These are phyloP conservation scores for Cryptocheilus praepositus DNA, from an alignment of 2,888 invertebrate genomes.

Conservation along the genomic window DNA sequence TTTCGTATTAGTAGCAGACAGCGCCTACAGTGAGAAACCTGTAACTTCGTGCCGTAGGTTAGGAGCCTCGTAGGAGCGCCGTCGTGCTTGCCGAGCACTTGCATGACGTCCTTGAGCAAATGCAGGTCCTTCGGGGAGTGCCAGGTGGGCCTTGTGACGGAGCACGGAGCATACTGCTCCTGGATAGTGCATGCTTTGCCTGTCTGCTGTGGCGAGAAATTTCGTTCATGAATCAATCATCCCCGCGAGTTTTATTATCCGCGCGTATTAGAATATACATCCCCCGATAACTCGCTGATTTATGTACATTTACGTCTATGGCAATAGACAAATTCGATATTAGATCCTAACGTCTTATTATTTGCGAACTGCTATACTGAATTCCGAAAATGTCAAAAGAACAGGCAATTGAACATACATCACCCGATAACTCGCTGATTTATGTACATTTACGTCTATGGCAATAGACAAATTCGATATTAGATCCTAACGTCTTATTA, in stretches of 20 bases:
- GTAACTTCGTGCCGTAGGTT: constrained; percentile 24
- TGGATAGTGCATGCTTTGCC: constrained; percentile 14
- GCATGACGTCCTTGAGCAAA: constrained; percentile 58
- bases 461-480: no score
- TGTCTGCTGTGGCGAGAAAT: background rate
- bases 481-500: no score
- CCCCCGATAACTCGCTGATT: no score
- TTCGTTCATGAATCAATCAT: constrained; percentile 9
- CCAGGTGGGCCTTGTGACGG: constrained; percentile 42
- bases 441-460: no score
- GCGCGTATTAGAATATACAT: background rate
- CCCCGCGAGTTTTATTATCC: constrained; percentile 1
- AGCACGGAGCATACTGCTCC: constrained; percentile 26
- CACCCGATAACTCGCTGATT: no score
- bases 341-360: no score
- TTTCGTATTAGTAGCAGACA: constrained; percentile 29
- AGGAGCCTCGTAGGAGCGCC: constrained; percentile 26
- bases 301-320: no score
- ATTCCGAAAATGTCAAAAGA: no score
- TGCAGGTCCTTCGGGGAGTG: constrained; percentile 47
- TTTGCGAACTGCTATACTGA: no score
- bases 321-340: no score
- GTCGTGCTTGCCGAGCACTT: constrained; percentile 59
- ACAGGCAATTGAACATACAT: no score
- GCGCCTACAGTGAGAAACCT: constrained; percentile 11